These are phyloP conservation scores for Atrichornis clamosus DNA, from an alignment of 2,113 vertebrate genomes.

Conservation along the genomic window DNA sequence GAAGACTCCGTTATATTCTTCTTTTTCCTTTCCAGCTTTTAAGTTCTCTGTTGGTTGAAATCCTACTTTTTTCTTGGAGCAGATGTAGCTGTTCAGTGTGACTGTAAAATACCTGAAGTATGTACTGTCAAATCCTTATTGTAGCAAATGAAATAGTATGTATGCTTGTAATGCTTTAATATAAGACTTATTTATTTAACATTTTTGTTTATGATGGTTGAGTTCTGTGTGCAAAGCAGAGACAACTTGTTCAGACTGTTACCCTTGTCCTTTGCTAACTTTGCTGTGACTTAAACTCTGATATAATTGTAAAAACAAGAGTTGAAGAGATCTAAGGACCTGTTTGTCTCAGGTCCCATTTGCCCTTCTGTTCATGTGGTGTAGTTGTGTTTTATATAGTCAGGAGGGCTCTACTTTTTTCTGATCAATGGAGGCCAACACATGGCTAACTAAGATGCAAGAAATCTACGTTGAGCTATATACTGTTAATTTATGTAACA, in stretches of 20 bases:
- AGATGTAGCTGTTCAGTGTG: neutral
- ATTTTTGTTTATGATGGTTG: neutral
- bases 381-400: neutral
- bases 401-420: neutral
- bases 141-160: accelerated
- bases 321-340: neutral
- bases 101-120: neutral
- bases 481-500: neutral
- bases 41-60: neutral
- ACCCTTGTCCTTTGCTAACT: neutral
- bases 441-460: neutral
- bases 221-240: neutral
- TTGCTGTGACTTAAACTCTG: neutral
- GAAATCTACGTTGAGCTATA: neutral
- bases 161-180: neutral
- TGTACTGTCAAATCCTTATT: neutral
- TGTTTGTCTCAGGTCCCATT: neutral
- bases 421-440: neutral
- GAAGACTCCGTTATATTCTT: neutral
- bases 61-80: neutral
- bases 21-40: neutral
- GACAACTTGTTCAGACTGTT: neutral
- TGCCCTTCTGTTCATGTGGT: neutral
- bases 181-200: neutral
- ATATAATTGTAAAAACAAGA: neutral